phyloP scores from a whole-genome alignment of 1,140 invertebrate genomes.

The Dreissena rostriformis region DNA sequence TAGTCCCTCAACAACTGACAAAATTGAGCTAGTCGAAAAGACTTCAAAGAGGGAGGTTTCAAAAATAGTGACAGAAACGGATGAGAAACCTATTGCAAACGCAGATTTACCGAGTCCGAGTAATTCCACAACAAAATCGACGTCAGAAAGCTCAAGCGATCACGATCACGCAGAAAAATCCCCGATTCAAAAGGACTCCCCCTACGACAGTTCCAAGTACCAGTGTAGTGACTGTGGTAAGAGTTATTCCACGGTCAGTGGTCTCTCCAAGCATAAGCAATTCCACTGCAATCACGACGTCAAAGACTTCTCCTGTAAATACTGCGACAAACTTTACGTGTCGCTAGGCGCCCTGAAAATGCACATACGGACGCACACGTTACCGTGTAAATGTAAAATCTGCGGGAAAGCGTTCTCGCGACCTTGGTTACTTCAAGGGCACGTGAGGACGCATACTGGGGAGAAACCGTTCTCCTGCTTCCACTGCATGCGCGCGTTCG shows the following conservation, averaged over 20 bases:
- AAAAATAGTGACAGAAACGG: conserved; percentile 7
- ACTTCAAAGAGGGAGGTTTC: neutral
- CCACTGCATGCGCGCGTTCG: conserved; percentile 97
- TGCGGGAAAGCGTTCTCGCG: conserved; percentile 99
- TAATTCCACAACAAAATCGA: neutral
- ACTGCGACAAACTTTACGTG: conserved; percentile 97
- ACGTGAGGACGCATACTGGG: conserved; percentile 83
- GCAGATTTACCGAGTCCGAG: neutral
- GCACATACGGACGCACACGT: conserved; percentile 98
- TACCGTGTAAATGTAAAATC: conserved; percentile 97
- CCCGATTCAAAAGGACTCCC: conserved; percentile 20
- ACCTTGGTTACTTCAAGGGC: conserved; percentile 95
- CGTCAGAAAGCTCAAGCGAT: too few relatives aligned
- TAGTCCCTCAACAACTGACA: neutral
- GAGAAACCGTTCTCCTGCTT: conserved; percentile 98
- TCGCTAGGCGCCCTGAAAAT: conserved; percentile 98
- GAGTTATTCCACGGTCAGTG: conserved; percentile 98
- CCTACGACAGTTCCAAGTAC: conserved; percentile 85
- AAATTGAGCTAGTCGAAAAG: neutral
- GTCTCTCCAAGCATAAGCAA: conserved; percentile 96
- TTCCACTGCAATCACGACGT: conserved; percentile 96
- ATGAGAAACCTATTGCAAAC: conserved; percentile 6
- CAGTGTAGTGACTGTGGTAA: conserved; percentile 96
- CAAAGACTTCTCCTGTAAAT: conserved; percentile 97
- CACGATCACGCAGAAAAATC: conserved; percentile 27